These are phyloP conservation scores for Celastrina argiolus DNA, from an alignment of 2,888 invertebrate genomes.

Conservation along the genomic window DNA sequence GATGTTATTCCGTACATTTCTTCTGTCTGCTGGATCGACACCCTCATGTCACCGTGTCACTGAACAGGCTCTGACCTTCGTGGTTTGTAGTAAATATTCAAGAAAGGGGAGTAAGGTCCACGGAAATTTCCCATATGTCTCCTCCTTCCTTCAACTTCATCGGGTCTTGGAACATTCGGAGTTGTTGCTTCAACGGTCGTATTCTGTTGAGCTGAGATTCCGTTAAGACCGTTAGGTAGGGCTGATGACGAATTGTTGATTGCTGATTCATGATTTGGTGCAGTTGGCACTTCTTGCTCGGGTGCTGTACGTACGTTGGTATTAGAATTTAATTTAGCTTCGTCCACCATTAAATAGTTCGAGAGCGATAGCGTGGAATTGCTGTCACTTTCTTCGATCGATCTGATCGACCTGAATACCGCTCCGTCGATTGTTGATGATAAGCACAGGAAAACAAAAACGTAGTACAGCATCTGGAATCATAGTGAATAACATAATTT, in stretches of 20 bases:
- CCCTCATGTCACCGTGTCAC: not conserved
- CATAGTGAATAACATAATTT: not conserved
- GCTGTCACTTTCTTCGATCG: not conserved
- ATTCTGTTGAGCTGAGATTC: not conserved
- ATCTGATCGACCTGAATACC: not conserved
- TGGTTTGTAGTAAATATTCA: constrained; percentile 3
- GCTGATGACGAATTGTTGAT: not conserved
- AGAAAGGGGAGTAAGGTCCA: not conserved
- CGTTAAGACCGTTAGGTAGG: not conserved
- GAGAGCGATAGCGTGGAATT: not conserved
- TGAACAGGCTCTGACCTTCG: not conserved
- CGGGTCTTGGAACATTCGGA: not conserved
- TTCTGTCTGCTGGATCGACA: not conserved
- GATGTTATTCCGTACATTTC: not conserved
- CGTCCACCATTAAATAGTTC: not conserved
- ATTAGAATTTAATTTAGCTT: not conserved
- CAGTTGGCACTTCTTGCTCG: not conserved
- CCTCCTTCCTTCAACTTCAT: not conserved
- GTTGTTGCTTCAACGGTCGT: not conserved
- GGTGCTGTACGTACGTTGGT: not conserved
- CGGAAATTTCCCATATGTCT: not conserved
- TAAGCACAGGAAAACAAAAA: not conserved
- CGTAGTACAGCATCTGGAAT: not conserved
- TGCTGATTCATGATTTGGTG: not conserved
- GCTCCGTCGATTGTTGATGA: not conserved